Evolutionary conservation across 2,888 invertebrate genomes (phyloP).

Genomic region (Fragum fragum): DNA sequence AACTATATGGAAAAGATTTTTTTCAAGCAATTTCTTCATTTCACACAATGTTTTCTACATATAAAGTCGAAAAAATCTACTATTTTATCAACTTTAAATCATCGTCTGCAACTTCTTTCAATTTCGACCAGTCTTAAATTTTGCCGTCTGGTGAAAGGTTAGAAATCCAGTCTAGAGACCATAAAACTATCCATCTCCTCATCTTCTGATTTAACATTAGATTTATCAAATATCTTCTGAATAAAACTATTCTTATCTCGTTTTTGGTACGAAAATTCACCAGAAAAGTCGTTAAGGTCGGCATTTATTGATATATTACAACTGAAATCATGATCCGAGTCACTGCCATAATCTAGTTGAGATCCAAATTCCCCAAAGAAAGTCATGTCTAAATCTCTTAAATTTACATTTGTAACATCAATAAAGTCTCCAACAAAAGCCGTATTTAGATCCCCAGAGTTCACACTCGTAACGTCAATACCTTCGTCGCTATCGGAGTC

Average conservation of each 20-base stretch:
- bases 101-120: no score
- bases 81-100: no score
- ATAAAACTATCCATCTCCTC: constrained; percentile 52
- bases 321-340: neutral
- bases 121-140: no score
- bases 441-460: constrained; percentile 41
- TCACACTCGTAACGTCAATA: constrained; percentile 54
- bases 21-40: no score
- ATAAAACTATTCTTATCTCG: neutral
- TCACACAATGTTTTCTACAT: no score
- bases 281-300: constrained; percentile 26
- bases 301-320: neutral
- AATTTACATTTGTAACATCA: constrained; percentile 36
- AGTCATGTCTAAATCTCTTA: constrained; percentile 38
- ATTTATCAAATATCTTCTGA: neutral
- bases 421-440: constrained; percentile 36
- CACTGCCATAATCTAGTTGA: neutral
- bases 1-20: no score
- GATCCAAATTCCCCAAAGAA: constrained; percentile 29
- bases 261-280: neutral
- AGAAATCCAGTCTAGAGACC: constrained; percentile 41
- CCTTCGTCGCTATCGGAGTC: constrained; percentile 55
- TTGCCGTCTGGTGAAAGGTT: no score
- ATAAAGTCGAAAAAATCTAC: no score
- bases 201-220: constrained; percentile 27